Conservation (phyloP, 2,888 invertebrate genomes). For the Isotomurus palustris region DNA sequence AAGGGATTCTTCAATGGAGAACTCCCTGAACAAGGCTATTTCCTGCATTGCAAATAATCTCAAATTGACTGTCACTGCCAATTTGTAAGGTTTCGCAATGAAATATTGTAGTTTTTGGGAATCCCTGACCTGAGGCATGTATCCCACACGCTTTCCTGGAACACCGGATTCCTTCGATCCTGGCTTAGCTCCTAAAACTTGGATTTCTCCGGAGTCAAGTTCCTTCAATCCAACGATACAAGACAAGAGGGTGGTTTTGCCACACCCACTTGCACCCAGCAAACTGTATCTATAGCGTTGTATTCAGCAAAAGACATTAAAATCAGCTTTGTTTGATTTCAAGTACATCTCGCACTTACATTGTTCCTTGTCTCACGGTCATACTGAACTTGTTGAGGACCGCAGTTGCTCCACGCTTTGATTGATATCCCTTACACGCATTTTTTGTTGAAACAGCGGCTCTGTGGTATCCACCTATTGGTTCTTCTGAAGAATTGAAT, state of each 20-base stretch:
- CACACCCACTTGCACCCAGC: slow-evolving; percentile 89
- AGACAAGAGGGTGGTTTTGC: slow-evolving; percentile 78
- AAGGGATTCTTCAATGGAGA: slow-evolving; percentile 72
- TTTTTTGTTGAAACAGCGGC: slow-evolving; percentile 19
- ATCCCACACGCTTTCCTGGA: slow-evolving; percentile 90
- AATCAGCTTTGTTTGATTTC: no score
- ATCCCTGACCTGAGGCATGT: slow-evolving; percentile 61
- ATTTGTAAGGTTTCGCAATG: no score
- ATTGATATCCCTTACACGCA: slow-evolving; percentile 20
- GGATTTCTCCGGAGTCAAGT: slow-evolving; percentile 78
- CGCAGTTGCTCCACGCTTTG: slow-evolving; percentile 3
- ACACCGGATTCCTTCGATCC: slow-evolving; percentile 82
- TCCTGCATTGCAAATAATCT: slow-evolving; percentile 62
- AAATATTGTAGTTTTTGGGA: no score
- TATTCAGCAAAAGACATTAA: no score
- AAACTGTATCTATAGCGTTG: slow-evolving; percentile 74
- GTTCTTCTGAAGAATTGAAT: no score
- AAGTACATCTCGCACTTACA: no score
- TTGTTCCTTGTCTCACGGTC: slow-evolving; percentile 27
- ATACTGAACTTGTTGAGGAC: slow-evolving; percentile 20
- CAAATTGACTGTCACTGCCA: no score
- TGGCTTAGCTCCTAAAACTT: slow-evolving; percentile 83
- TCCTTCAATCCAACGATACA: slow-evolving; percentile 84
- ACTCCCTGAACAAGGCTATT: slow-evolving; percentile 83
- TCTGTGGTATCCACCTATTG: no score